Evolutionary conservation across 2,797 vertebrate genomes (phyloP).

Genomic region (Huso huso): DNA sequence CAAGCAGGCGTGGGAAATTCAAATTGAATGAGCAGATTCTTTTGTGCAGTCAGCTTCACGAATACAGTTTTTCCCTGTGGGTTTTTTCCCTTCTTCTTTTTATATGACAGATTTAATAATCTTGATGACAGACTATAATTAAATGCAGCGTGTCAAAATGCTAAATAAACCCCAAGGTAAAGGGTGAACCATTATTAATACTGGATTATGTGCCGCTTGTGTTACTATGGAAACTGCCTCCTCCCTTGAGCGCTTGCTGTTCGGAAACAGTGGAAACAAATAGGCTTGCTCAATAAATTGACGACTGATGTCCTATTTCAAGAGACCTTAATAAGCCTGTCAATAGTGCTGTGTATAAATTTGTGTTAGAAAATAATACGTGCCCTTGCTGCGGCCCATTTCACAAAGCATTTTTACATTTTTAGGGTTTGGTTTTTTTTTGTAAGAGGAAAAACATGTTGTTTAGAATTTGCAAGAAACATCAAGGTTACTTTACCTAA

Average conservation of each 20-base stretch:
- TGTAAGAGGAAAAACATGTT: no score
- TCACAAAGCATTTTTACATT: no score
- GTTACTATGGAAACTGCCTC: slow-evolving; percentile 4
- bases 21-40: slow-evolving; percentile 35
- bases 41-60: no score
- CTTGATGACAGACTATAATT: neutral
- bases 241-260: neutral
- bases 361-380: no score
- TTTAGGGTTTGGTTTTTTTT: no score
- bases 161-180: neutral
- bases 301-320: no score
- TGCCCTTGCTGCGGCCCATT: no score
- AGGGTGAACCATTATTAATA: neutral
- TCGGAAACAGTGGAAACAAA: neutral
- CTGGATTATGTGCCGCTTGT: neutral
- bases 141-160: neutral
- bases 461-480: no score
- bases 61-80: neutral
- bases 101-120: slow-evolving; percentile 4
- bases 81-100: neutral
- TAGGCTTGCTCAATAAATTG: no score
- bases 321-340: no score
- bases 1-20: slow-evolving; percentile 73
- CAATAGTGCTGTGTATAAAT: no score
- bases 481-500: no score